phyloP scores from a whole-genome alignment of 2,113 vertebrate species.

The Tiliqua scincoides region DNA sequence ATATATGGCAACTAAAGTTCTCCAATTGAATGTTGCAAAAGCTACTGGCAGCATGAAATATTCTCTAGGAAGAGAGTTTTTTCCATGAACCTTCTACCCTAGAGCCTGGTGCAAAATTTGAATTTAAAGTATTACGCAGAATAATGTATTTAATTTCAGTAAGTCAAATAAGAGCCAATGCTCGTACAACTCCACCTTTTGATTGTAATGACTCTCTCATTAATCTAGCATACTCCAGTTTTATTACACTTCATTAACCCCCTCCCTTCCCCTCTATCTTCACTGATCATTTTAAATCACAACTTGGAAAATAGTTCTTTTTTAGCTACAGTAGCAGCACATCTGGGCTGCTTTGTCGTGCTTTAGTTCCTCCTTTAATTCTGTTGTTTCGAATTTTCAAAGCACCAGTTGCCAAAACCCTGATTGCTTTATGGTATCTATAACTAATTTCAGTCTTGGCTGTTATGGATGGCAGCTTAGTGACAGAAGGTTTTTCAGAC shows the following conservation, averaged over 20 bases:
- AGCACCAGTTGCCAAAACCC: conserved; percentile 33
- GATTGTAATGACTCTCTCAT: conserved; percentile 64
- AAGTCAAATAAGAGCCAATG: conserved; percentile 60
- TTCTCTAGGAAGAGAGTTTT: conserved; percentile 45
- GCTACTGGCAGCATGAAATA: conserved; percentile 62
- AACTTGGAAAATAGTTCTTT: conserved; percentile 12
- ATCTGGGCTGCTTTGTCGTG: conserved; percentile 37
- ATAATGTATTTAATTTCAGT: conserved; percentile 66
- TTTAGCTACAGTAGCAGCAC: conserved; percentile 28
- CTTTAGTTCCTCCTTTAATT: conserved; percentile 36
- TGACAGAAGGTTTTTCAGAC: conserved; percentile 59
- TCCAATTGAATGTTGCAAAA: conserved; percentile 66
- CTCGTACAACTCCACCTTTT: conserved; percentile 62
- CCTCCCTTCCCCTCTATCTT: conserved; percentile 36
- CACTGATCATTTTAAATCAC: conserved; percentile 59
- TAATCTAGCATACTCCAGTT: conserved; percentile 67
- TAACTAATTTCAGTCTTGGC: conserved; percentile 48
- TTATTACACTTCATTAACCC: conserved; percentile 67
- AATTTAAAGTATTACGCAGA: conserved; percentile 60
- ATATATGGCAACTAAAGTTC: conserved; percentile 67
- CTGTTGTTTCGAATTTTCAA: conserved; percentile 27
- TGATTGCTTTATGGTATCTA: background rate
- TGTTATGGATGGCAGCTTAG: conserved; percentile 44
- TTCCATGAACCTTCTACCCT: conserved; percentile 42
- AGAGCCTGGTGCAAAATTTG: conserved; percentile 55